phyloP scores from a whole-genome alignment of 1,140 invertebrate genomes.

The Cephus cinctus region DNA sequence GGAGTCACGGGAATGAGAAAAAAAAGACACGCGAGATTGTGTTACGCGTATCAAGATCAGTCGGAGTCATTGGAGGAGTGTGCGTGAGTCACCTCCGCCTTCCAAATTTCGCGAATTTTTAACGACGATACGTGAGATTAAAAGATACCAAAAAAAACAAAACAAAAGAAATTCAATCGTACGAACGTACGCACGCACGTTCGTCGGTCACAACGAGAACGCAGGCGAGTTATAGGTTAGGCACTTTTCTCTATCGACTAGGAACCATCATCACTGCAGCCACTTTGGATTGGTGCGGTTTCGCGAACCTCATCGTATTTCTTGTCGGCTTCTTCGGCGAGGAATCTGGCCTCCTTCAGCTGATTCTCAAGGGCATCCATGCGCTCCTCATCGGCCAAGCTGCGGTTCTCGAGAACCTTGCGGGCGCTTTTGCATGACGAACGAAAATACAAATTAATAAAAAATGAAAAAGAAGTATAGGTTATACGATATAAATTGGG shows the following conservation, averaged over 20 bases:
- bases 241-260: constrained; percentile 53
- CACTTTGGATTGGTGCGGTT: constrained; percentile 40
- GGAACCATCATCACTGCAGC: constrained; percentile 52
- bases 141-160: too few species aligned
- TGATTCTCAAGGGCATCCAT: constrained; percentile 99
- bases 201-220: constrained; percentile 36
- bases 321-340: constrained; percentile 99
- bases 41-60: too few species aligned
- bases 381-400: constrained; percentile 98
- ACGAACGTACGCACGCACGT: background rate
- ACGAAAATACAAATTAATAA: constrained; percentile 30
- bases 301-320: constrained; percentile 99
- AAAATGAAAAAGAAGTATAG: too few species aligned
- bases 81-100: too few species aligned
- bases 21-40: too few species aligned
- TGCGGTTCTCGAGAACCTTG: constrained; percentile 99
- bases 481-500: too few species aligned
- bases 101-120: too few species aligned
- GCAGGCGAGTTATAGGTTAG: constrained; percentile 46
- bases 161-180: too few species aligned
- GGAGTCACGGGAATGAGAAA: too few species aligned
- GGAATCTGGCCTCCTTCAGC: constrained; percentile 98
- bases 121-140: too few species aligned
- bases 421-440: constrained; percentile 76
- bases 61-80: too few species aligned